Evolutionary conservation across 2,888 invertebrate species (phyloP).

Genomic region (Cheilosia vulpina): DNA sequence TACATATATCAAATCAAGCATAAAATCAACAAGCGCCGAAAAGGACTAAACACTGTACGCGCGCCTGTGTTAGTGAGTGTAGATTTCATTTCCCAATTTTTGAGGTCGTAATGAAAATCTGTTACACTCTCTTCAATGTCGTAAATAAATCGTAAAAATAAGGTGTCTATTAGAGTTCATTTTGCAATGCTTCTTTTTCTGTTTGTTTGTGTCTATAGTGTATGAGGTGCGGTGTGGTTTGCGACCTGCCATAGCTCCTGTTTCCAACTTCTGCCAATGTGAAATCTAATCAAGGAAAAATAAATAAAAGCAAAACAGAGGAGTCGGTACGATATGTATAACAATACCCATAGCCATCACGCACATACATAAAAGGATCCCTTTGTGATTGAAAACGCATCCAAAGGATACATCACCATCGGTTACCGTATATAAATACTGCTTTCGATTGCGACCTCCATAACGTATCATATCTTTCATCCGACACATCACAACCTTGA

Average conservation of each 20-base stretch:
- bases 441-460: slow-evolving; percentile 29
- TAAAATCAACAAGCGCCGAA: slow-evolving; percentile 22
- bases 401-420: slow-evolving; percentile 48
- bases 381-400: slow-evolving; percentile 53
- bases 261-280: slow-evolving; percentile 29
- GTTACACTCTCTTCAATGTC: slow-evolving; percentile 58
- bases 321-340: not conserved
- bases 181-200: slow-evolving; percentile 27
- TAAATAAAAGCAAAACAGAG: slow-evolving; percentile 36
- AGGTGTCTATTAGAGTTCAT: slow-evolving; percentile 65
- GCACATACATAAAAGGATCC: slow-evolving; percentile 33
- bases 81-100: slow-evolving; percentile 51
- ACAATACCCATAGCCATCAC: slow-evolving; percentile 36
- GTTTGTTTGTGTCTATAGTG: not conserved
- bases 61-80: slow-evolving; percentile 2
- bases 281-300: slow-evolving; percentile 55
- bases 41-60: not conserved
- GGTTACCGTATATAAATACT: slow-evolving; percentile 30
- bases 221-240: not conserved
- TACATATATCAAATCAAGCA: slow-evolving; percentile 13
- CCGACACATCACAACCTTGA: slow-evolving; percentile 45
- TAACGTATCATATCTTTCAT: slow-evolving; percentile 37
- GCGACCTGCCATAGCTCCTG: slow-evolving; percentile 4
- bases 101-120: slow-evolving; percentile 69
- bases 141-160: slow-evolving; percentile 68